phyloP scores from a whole-genome alignment of 2,888 invertebrate species.

The Alcis repandata region DNA sequence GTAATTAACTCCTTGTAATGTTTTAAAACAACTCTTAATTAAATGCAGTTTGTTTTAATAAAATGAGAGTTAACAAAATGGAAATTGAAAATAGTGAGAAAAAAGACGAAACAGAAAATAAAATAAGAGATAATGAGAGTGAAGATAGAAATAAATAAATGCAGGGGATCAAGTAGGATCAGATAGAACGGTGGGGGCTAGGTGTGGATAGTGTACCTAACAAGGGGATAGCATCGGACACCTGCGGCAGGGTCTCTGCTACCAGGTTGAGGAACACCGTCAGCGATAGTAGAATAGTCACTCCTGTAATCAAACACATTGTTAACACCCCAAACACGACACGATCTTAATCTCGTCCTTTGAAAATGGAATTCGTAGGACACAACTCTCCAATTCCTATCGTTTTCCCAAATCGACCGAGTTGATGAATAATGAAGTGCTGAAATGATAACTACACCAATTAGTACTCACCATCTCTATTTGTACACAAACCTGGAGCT shows the following conservation, averaged over 20 bases:
- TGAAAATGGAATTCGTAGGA: conserved; percentile 30
- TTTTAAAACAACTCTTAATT: conserved; percentile 79
- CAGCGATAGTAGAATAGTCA: conserved; percentile 99
- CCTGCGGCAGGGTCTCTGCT: conserved; percentile 99
- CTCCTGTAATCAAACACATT: conserved; percentile 95
- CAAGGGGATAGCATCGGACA: conserved; percentile 99
- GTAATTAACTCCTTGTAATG: conserved; percentile 85
- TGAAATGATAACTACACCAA: conserved; percentile 55
- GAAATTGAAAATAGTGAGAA: conserved; percentile 56
- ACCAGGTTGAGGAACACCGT: conserved; percentile 99
- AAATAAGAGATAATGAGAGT: conserved; percentile 57
- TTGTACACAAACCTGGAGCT: conserved; percentile 46
- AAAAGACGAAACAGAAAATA: conserved; percentile 59
- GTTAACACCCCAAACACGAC: conserved; percentile 76
- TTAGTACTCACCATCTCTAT: conserved; percentile 58
- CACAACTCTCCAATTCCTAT: conserved; percentile 62
- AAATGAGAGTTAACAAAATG: conserved; percentile 58
- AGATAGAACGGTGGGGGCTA: conserved; percentile 68
- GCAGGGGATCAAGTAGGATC: conserved; percentile 66
- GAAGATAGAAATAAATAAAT: conserved; percentile 62
- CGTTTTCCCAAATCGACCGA: conserved; percentile 15
- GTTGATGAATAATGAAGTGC: conserved; percentile 50
- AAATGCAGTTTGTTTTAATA: conserved; percentile 59
- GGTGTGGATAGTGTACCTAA: conserved; percentile 94
- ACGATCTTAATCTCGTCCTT: background rate